These are phyloP conservation scores for Acrossocheilus fasciatus DNA, from an alignment of 2,797 vertebrate genomes.

Conservation along the genomic window DNA sequence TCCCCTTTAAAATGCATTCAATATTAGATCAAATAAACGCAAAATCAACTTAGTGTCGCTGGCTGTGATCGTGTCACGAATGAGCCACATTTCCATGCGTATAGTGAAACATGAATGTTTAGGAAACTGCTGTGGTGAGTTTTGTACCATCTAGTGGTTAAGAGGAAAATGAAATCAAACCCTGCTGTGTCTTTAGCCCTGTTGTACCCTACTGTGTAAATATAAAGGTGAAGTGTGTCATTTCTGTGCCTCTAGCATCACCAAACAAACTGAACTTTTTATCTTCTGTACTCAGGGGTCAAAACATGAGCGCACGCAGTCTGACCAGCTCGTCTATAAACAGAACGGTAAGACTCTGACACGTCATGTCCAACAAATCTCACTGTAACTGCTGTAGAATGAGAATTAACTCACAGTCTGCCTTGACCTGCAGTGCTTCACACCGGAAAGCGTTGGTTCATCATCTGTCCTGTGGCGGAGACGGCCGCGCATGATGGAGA, in stretches of 20 bases:
- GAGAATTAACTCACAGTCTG: not conserved
- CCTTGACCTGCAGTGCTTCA: slow-evolving; percentile 85
- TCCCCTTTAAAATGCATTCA: too few relatives aligned
- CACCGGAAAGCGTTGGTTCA: slow-evolving; percentile 98
- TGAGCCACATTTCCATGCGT: not conserved
- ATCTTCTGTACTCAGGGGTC: slow-evolving; percentile 59
- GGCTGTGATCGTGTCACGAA: not conserved
- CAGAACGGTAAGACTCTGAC: slow-evolving; percentile 87
- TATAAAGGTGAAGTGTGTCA: not conserved
- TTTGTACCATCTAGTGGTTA: not conserved
- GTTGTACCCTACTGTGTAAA: not conserved
- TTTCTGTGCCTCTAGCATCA: not conserved
- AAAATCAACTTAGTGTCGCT: not conserved
- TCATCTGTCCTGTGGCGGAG: slow-evolving; percentile 96
- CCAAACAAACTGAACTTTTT: not conserved
- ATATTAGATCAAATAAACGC: too few relatives aligned
- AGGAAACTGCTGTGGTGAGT: not conserved
- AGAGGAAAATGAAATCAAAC: not conserved
- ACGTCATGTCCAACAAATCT: not conserved
- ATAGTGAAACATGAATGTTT: not conserved
- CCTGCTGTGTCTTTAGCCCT: not conserved
- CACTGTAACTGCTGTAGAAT: not conserved
- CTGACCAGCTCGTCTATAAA: slow-evolving; percentile 89
- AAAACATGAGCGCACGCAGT: slow-evolving; percentile 79
- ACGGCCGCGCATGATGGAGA: slow-evolving; percentile 79